phyloP scores from a whole-genome alignment of 30 jellyfish, hydroid and myxozoan genomes.

The Hydractinia echinata region DNA sequence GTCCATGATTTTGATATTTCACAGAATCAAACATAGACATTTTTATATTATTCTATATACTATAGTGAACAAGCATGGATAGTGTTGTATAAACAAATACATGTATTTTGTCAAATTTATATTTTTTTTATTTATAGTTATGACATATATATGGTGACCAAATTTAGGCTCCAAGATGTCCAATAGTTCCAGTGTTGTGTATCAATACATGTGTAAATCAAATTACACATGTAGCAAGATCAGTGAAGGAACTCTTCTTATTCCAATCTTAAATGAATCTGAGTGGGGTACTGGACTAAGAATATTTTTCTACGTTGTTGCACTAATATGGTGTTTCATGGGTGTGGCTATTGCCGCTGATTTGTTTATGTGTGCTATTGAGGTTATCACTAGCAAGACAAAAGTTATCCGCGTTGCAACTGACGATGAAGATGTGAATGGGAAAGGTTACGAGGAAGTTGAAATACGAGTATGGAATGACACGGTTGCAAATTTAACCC shows the following conservation, averaged over 20 bases:
- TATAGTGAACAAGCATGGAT: no score
- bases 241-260: constrained; percentile 49
- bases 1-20: no score
- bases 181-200: no score
- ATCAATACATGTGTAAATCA: constrained; percentile 11
- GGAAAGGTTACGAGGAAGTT: constrained; percentile 76
- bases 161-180: no score
- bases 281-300: constrained; percentile 74
- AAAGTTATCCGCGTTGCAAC: constrained; percentile 70
- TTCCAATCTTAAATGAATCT: constrained; percentile 82
- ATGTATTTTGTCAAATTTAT: no score
- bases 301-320: constrained; percentile 52
- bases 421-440: constrained; percentile 50
- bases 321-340: constrained; percentile 91
- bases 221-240: constrained; percentile 16
- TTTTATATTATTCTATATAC: no score
- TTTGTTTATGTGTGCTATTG: constrained; percentile 96
- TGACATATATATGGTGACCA: no score
- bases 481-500: constrained; percentile 93
- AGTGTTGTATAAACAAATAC: no score
- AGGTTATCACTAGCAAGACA: constrained; percentile 89
- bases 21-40: no score
- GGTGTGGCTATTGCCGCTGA: constrained; percentile 99
- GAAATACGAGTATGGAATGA: constrained; percentile 95
- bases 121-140: no score